These are phyloP conservation scores for Enteromius unitaeniatus DNA, from an alignment of 2,797 vertebrate genomes.

Conservation along the genomic window DNA sequence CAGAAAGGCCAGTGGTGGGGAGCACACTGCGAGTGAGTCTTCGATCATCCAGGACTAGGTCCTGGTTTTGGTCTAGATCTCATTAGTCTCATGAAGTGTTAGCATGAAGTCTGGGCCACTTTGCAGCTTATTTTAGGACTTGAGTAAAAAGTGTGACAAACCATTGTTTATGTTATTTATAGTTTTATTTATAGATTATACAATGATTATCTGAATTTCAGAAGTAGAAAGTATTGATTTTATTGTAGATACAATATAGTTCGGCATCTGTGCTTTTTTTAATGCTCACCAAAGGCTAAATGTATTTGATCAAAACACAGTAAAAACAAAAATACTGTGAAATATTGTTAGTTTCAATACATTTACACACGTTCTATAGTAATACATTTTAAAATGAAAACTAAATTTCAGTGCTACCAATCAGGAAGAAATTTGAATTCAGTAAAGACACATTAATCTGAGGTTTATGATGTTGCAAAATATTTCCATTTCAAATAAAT, in stretches of 20 bases:
- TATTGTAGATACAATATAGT: neutral
- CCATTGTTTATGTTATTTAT: neutral
- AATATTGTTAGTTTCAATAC: too few relatives aligned
- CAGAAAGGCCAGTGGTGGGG: slow-evolving; percentile 80
- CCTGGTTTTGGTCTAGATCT: neutral
- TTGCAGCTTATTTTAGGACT: neutral
- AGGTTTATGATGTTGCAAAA: neutral
- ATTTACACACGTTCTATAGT: too few relatives aligned
- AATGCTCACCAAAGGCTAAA: too few relatives aligned
- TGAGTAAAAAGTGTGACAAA: neutral
- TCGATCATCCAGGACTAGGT: too few relatives aligned
- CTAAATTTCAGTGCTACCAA: too few relatives aligned
- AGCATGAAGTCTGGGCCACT: neutral
- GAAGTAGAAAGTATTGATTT: neutral
- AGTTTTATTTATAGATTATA: neutral
- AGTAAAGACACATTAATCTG: neutral
- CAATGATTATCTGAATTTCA: neutral
- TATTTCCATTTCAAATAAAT: neutral
- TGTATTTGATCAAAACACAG: too few relatives aligned
- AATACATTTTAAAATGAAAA: too few relatives aligned
- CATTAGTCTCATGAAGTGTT: neutral
- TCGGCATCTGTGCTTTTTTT: too few relatives aligned
- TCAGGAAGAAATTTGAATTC: too few relatives aligned
- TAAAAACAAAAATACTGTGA: too few relatives aligned
- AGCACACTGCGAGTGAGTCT: slow-evolving; percentile 79